Conservation (phyloP, 2,888 invertebrate species). For the Scelioninae gen. 1 region DNA sequence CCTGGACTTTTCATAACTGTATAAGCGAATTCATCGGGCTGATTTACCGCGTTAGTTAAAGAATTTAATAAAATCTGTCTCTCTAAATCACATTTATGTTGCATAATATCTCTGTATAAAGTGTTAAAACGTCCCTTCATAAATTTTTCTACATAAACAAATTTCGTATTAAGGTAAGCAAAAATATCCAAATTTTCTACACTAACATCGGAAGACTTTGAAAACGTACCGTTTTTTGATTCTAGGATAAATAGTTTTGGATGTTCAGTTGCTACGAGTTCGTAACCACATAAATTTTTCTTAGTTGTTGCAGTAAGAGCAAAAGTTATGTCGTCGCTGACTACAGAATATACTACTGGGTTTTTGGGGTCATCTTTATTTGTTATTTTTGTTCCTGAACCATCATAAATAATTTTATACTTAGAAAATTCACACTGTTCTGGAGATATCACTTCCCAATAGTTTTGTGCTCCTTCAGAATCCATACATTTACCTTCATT, state of each 20-base stretch:
- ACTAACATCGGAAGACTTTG: background rate
- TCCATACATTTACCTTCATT: background rate
- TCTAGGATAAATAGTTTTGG: background rate
- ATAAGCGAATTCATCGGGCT: too few relatives aligned
- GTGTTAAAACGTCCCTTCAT: background rate
- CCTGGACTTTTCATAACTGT: background rate
- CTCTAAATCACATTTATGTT: too few relatives aligned
- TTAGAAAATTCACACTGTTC: slow-evolving; percentile 46
- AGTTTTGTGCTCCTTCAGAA: slow-evolving; percentile 31
- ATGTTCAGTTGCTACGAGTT: background rate
- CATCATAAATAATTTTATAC: slow-evolving; percentile 68
- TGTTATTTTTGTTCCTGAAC: slow-evolving; percentile 6
- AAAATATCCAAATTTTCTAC: background rate
- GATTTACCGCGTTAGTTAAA: too few relatives aligned
- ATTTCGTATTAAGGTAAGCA: background rate
- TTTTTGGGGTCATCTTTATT: background rate
- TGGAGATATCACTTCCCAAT: slow-evolving; percentile 40
- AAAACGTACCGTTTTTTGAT: background rate
- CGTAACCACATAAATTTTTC: background rate
- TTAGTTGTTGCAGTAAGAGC: background rate
- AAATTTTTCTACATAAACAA: background rate
- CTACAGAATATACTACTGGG: background rate
- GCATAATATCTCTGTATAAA: background rate
- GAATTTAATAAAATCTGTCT: too few relatives aligned
- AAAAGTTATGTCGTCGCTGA: background rate